Base-by-base conservation (phyloP, 1,140 invertebrate species). In the Melanaphis sacchari region DNA sequence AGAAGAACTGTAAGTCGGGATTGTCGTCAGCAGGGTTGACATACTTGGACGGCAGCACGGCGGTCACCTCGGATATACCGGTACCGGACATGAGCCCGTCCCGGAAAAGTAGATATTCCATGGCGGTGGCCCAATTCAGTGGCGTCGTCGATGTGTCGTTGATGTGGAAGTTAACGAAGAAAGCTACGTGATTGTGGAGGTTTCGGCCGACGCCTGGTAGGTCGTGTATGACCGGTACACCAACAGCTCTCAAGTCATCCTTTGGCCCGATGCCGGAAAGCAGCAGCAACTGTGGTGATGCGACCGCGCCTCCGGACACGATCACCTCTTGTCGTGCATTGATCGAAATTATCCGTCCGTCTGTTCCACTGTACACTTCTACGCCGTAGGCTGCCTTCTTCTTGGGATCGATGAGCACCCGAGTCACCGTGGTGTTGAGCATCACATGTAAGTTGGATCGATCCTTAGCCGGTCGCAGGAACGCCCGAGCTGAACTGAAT, bases 151-250 rank as follows among this genome's bases (percentile, higher is more conserved):
- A 97, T 54, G 97, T 97, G 94, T 98, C 97, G 90, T 98, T 97
- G 31, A 98, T 97, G 40, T 96, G 96, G 95, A 98, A 98, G 94
- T 96, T 96, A 1, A 98, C 95, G 94, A 97, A 97, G 95, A 96
- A 97, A 8, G 97, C 97, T 0, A 98, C 98, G 94, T 98, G 98
- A 95, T 98, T 98, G 94, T 98, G 98, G 1, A 99, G 96, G 95
- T 99, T 99, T 94, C 97, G 96, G 0, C 98, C 98, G 7, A 99
- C 98, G 0, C 97, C 97, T 0, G 97, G 98, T 18, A 99, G 96
- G 94, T 97, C 95, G 94, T 97, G 97, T 6, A 98, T 95, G 0
- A 96, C 95, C 0, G 96, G 96, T 0, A 98, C 96, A 40, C 97
- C 97, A 0, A 96, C 95, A 87, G 96, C 95, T 88, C 95, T 94